A percentile compares a stretch with the other conserved stretches of the same genome.
Evolutionary conservation across 2,888 invertebrate genomes (phyloP).

Genomic region (Cerceris ruficornis): DNA sequence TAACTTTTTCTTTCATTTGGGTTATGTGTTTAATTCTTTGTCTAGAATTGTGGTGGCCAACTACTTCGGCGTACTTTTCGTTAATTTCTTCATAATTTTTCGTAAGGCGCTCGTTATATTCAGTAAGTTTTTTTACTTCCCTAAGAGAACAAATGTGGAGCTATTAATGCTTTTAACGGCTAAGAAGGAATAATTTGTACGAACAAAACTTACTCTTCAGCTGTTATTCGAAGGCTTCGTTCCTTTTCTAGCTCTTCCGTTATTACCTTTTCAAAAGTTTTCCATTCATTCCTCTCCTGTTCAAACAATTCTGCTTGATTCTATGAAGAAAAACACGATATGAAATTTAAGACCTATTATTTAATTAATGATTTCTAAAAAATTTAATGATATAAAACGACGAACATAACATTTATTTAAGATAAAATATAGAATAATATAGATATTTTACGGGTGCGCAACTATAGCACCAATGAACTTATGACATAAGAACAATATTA

Average conservation of each 20-base stretch:
- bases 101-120: constrained; percentile 80
- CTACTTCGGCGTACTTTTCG: constrained; percentile 84
- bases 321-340: constrained; percentile 24
- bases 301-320: constrained; percentile 39
- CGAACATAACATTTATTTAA: too few species aligned
- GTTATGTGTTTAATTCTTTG: constrained; percentile 85
- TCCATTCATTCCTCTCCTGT: constrained; percentile 53
- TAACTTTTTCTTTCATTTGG: constrained; percentile 82
- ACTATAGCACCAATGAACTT: too few species aligned
- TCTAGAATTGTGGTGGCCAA: constrained; percentile 87
- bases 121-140: constrained; percentile 63
- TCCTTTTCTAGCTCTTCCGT: constrained; percentile 60
- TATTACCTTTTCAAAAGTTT: constrained; percentile 50
- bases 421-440: too few species aligned
- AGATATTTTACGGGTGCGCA: too few species aligned
- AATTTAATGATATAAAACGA: too few species aligned
- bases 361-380: not conserved
- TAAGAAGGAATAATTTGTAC: constrained; percentile 5
- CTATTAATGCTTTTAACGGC: not conserved
- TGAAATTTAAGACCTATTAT: too few species aligned
- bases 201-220: constrained; percentile 65
- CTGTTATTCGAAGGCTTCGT: constrained; percentile 57
- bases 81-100: constrained; percentile 83
- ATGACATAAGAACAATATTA: too few species aligned
- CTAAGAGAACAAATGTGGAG: constrained; percentile 53